Conservation (phyloP, 2,888 invertebrate genomes). For the Hoplodrina blanda region DNA sequence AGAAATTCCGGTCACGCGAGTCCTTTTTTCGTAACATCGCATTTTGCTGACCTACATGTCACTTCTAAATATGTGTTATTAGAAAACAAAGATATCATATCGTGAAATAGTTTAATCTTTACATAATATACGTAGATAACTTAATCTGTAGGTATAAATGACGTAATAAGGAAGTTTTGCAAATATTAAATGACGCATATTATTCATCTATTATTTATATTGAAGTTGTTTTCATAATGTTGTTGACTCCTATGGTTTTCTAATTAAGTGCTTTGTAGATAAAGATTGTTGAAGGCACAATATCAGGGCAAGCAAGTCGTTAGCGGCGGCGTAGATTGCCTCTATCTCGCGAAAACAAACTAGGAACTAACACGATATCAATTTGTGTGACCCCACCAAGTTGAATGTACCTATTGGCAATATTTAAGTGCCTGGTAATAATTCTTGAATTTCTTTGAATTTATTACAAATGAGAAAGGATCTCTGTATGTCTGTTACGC, state of each 20-base stretch:
- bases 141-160: constrained; percentile 33
- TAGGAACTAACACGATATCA: constrained; percentile 30
- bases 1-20: constrained; percentile 31
- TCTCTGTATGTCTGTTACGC: too few relatives aligned
- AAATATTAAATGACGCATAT: constrained; percentile 57
- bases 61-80: constrained; percentile 32
- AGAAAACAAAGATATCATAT: constrained; percentile 53
- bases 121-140: constrained; percentile 48
- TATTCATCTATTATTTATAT: constrained; percentile 26
- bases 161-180: constrained; percentile 54
- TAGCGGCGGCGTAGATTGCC: constrained; percentile 28
- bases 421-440: not conserved
- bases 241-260: constrained; percentile 27
- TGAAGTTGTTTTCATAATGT: constrained; percentile 37
- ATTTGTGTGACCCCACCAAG: not conserved
- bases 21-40: constrained; percentile 20
- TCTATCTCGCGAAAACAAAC: constrained; percentile 41
- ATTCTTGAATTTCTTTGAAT: constrained; percentile 10
- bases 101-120: constrained; percentile 49
- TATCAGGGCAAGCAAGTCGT: constrained; percentile 11
- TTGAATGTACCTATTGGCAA: not conserved
- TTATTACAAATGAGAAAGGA: too few relatives aligned
- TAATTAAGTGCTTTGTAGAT: constrained; percentile 18
- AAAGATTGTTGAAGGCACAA: not conserved
- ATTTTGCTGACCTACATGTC: constrained; percentile 52